Evolutionary conservation across 2,797 vertebrate species (phyloP).

Genomic region (Typhlichthys subterraneus): DNA sequence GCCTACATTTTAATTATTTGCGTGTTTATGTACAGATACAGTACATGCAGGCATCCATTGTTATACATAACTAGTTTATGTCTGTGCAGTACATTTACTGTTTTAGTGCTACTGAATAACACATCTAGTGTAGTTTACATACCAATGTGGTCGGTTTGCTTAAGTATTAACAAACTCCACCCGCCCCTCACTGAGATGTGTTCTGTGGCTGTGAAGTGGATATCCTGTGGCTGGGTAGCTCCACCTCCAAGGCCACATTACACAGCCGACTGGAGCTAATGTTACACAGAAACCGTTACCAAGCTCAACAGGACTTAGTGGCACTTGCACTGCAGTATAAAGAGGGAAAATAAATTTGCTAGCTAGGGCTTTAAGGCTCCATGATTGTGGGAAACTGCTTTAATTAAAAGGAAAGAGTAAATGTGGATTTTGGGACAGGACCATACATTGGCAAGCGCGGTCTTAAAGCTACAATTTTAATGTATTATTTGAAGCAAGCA

Average conservation of each 20-base stretch:
- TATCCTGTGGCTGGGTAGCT: slow-evolving; percentile 6
- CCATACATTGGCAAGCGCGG: neutral
- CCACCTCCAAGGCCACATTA: slow-evolving; percentile 11
- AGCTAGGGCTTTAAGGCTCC: too few relatives aligned
- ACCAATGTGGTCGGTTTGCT: slow-evolving; percentile 29
- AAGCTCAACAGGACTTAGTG: neutral
- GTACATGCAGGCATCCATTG: too few relatives aligned
- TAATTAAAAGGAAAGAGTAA: too few relatives aligned
- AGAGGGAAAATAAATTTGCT: too few relatives aligned
- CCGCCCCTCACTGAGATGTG: neutral
- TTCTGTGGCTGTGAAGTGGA: slow-evolving; percentile 2
- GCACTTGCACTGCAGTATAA: too few relatives aligned
- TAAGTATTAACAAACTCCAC: neutral
- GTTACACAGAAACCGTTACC: slow-evolving; percentile 19
- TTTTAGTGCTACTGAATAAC: neutral
- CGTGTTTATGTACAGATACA: too few relatives aligned
- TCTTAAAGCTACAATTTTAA: too few relatives aligned
- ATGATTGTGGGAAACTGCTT: too few relatives aligned
- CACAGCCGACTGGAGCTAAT: slow-evolving; percentile 13
- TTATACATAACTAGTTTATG: neutral
- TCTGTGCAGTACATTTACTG: neutral
- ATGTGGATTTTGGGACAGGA: too few relatives aligned
- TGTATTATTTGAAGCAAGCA: too few relatives aligned
- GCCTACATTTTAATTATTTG: too few relatives aligned
- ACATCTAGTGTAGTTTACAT: slow-evolving; percentile 11